Evolutionary conservation across 2,113 vertebrate genomes (phyloP).

Genomic region (Aptenodytes patagonicus): DNA sequence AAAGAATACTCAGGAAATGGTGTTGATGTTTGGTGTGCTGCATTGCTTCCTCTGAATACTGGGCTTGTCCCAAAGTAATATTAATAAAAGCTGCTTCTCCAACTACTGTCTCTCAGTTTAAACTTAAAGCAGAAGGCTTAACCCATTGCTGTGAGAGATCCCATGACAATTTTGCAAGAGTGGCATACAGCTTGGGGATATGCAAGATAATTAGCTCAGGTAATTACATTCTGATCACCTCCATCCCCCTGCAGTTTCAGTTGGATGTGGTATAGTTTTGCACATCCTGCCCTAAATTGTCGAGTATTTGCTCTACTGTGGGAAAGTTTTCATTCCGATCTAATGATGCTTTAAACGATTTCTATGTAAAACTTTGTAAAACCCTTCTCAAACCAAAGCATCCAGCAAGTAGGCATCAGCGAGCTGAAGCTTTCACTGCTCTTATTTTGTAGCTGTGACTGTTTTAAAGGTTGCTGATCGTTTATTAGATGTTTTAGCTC

Average conservation of each 20-base stretch:
- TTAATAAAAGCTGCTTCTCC: conserved; percentile 2
- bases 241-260: conserved; percentile 14
- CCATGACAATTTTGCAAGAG: not conserved
- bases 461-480: not conserved
- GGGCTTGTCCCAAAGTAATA: not conserved
- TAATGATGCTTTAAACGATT: not conserved
- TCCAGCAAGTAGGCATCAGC: not conserved
- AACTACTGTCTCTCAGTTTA: not conserved
- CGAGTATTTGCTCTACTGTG: not conserved
- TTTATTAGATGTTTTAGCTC: not conserved
- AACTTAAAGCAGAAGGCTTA: not conserved
- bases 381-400: not conserved
- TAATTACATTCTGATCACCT: conserved; percentile 50
- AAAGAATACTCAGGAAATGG: not conserved
- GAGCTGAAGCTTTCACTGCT: not conserved
- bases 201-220: conserved; percentile 49
- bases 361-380: not conserved
- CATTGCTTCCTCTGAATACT: conserved; percentile 21
- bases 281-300: conserved; percentile 21
- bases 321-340: not conserved
- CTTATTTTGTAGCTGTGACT: not conserved
- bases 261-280: conserved; percentile 11
- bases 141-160: not conserved
- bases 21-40: conserved; percentile 1
- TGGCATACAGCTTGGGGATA: conserved; percentile 26